Evolutionary conservation across 2,797 vertebrate species (phyloP), one percentile per base, ranked within the genome.

Genomic region (Rhodeus uyekii): DNA sequence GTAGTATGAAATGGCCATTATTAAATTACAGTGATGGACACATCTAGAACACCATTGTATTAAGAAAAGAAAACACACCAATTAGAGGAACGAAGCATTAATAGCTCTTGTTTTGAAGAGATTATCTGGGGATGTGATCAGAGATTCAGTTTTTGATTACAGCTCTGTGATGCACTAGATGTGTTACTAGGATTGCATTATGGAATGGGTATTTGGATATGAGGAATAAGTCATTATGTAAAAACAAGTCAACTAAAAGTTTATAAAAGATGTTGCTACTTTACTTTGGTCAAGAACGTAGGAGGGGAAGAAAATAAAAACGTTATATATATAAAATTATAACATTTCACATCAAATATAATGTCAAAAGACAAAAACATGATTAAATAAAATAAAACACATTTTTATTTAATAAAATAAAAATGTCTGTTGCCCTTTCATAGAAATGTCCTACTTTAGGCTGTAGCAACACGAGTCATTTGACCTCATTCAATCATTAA

Each of bases 21-120:
- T 95, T 94, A 95, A 94, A 94, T 95, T 93, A 95, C 93, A 87
- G 91, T 90, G 91, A 93, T 86, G 87, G 91, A 94, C 92, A 94
- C 92, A 93, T 95, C 94, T 92, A 92, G 93, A 93, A 92, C 90
- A 92, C 90, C 90, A 93, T 92, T 93, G 92, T 92, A 94, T 94
- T 94, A 94, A 92, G 92, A 91, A 92, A 84, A 92, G 93, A 92
- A 92, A 92, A 90, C 90, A 91, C 90, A 90, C 89, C 92, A 93
- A 95, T 95, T 94, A 94, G 91, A 88, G 86, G 87, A 90, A 90
- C 86, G 88, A 91, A 88, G 90, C 91, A 93, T 93, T 93, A 93
- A 94, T 93, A 94, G 92, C 90, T 90, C 86, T n/a, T n/a, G n/a
- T n/a, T n/a, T n/a, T n/a, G n/a, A n/a, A 80, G 88, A 81, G 92